Conservation (phyloP, 2,113 vertebrate species). For the Alexandromys fortis region DNA sequence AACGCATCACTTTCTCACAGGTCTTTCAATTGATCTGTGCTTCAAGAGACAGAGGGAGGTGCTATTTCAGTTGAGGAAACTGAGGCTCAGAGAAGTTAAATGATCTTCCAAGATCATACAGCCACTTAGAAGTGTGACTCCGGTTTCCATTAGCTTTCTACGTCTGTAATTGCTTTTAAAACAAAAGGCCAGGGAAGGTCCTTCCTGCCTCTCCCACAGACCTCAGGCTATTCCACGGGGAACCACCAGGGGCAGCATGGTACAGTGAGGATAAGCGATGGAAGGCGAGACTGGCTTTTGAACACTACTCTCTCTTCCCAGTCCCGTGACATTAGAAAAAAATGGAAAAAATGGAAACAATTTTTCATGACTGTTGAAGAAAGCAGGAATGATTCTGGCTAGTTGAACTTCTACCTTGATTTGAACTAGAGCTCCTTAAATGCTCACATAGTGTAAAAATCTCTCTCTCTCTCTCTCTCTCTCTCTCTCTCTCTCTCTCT, state of each 20-base stretch:
- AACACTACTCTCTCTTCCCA: not conserved
- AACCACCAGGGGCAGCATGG: conserved; percentile 41
- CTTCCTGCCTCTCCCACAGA: not conserved
- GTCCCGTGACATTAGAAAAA: not conserved
- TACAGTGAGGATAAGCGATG: not conserved
- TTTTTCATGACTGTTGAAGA: not conserved
- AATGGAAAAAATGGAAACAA: not conserved
- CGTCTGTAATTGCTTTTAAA: not conserved
- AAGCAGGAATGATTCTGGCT: not conserved
- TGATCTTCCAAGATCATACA: not conserved
- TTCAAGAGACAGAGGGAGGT: not conserved
- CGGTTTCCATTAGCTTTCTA: not conserved
- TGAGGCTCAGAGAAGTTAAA: not conserved
- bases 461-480: not conserved
- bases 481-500: not conserved
- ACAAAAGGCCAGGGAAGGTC: not conserved
- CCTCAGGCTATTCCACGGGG: not conserved
- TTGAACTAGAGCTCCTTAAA: conserved; percentile 11
- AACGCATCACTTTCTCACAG: not conserved
- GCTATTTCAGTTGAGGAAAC: conserved; percentile 27
- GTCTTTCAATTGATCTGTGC: not conserved
- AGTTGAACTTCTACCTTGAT: not conserved
- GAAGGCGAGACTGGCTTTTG: not conserved
- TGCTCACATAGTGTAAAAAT: not conserved
- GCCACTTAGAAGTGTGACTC: not conserved